Percentiles rank a stretch among this genome's conserved stretches.
These are phyloP conservation scores for Alectoris magna DNA, from an alignment of 2,797 vertebrate genomes.

Conservation along the genomic window DNA sequence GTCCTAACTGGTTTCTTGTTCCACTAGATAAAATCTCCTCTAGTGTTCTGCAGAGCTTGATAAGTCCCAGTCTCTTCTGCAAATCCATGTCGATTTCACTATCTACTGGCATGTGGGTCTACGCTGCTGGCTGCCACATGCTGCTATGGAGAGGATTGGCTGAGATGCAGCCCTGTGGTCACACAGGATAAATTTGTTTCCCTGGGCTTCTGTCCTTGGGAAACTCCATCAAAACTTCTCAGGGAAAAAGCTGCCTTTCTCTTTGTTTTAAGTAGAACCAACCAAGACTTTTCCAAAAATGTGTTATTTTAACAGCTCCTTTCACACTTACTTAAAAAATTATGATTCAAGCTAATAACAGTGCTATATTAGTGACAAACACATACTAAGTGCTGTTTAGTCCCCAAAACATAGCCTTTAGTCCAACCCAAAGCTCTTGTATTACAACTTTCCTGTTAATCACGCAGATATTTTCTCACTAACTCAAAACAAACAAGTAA, in stretches of 20 bases:
- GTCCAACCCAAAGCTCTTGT: background rate
- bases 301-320: background rate
- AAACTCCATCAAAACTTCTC: background rate
- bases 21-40: background rate
- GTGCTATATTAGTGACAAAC: background rate
- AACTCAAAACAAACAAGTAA: background rate
- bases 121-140: background rate
- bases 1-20: background rate
- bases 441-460: background rate
- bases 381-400: background rate
- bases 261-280: background rate
- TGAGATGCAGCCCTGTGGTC: background rate
- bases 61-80: background rate
- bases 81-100: background rate
- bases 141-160: background rate
- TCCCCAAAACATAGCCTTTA: background rate
- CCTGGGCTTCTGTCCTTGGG: background rate
- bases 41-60: background rate
- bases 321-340: background rate
- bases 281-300: background rate
- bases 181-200: background rate
- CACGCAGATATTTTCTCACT: background rate
- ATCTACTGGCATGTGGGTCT: background rate
- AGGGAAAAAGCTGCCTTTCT: background rate
- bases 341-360: background rate